Base-by-base conservation (phyloP, 2,888 invertebrate species). In the Pilophorus perplexus region DNA sequence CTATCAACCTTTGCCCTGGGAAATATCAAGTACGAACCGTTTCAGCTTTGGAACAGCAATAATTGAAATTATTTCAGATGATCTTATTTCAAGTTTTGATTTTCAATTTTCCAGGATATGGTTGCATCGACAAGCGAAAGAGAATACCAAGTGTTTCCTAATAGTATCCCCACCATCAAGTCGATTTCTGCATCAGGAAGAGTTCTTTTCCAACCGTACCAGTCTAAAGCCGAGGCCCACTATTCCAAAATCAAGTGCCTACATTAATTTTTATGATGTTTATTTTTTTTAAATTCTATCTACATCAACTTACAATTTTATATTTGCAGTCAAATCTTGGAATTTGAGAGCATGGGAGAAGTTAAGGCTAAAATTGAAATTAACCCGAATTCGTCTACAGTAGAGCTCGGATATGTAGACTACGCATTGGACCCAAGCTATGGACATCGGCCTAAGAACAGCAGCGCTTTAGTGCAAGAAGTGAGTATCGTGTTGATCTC, bases 191-290 rank as follows among this genome's bases (percentile, higher is more conserved):
- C 77, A 42, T 74, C 76, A 28, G 79, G 79, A 38, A 75, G 76
- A 64, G 75, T 78, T 68, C 76, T 78, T 64, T 74, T 79, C 12
- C 79, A 79, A 69, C 78, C 79, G 2, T 79, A 78, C 67, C 77
- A 78, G 73, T 77, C 77, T 66, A 74, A 76, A 67, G 78, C 78
- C 2, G 78, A 79, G 73, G 77, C 77, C 25, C 79, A 79, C 60
- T 77, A 76, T 33, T 71, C 72, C 6, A 66, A 68, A 55, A 67
- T 72, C 27, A 69, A 59, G 72, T 64, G 18, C n/a, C n/a, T n/a
- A n/a, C n/a, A n/a, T n/a, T n/a, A n/a, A n/a, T n/a, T n/a, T n/a
- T n/a, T n/a, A n/a, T n/a, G n/a, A n/a, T n/a, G n/a, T n/a, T n/a
- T n/a, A n/a, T n/a, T n/a, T n/a, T n/a, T n/a, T n/a, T n/a, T n/a